Evolutionary conservation across 2,113 vertebrate genomes (phyloP).

Genomic region (Hypomesus transpacificus): DNA sequence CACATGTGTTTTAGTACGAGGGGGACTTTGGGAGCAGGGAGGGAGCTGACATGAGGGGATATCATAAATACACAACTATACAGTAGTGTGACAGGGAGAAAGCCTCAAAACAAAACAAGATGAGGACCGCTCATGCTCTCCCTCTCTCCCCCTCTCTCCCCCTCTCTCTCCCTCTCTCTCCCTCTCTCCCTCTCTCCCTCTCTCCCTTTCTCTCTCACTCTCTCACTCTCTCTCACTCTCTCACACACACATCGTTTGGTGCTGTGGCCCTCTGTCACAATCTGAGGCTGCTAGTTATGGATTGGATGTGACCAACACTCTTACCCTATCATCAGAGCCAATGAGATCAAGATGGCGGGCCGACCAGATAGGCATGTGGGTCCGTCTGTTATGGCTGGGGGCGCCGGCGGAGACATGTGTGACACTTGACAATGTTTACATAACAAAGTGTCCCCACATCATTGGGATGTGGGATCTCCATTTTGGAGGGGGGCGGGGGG

Average conservation of each 20-base stretch:
- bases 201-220: too few species aligned
- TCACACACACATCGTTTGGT: background rate
- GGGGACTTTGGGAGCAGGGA: background rate
- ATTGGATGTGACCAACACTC: conserved; percentile 48
- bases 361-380: conserved; percentile 41
- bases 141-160: background rate
- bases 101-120: conserved; percentile 18
- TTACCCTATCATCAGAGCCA: conserved; percentile 43
- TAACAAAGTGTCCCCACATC: conserved; percentile 56
- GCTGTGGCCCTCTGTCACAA: conserved; percentile 5
- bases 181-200: background rate
- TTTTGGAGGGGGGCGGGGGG: conserved; percentile 39
- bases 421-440: conserved; percentile 64
- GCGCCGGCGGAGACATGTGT: conserved; percentile 46
- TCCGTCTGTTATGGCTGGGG: conserved; percentile 59
- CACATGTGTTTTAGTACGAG: background rate
- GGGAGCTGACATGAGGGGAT: background rate
- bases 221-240: too few species aligned
- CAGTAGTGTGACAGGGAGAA: conserved; percentile 2
- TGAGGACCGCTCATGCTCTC: conserved; percentile 7
- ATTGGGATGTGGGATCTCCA: conserved; percentile 40
- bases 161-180: too few species aligned
- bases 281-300: conserved; percentile 34
- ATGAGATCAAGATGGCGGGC: conserved; percentile 57
- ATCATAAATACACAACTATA: background rate